These are phyloP conservation scores for Mesaphorura yosii DNA, from an alignment of 1,140 invertebrate genomes.

Conservation along the genomic window DNA sequence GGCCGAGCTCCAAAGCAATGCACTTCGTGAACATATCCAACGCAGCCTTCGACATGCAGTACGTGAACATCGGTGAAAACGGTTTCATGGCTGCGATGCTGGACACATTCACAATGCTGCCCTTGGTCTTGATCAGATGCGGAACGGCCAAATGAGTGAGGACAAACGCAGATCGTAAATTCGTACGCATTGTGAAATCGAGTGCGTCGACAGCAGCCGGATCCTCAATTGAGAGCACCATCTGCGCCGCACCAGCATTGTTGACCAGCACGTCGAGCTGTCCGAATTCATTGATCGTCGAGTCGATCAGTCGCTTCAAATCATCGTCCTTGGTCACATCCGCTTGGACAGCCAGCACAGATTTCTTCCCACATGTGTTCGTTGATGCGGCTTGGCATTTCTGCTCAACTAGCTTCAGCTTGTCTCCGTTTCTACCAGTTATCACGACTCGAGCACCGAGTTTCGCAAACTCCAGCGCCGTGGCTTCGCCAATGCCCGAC, in stretches of 20 bases:
- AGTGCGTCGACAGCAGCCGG: conserved; percentile 42
- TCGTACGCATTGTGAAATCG: conserved; percentile 45
- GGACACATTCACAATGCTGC: conserved; percentile 47
- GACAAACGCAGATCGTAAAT: conserved; percentile 35
- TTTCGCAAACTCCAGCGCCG: not conserved
- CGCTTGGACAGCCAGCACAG: conserved; percentile 31
- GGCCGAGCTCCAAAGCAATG: no score
- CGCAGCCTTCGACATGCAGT: no score
- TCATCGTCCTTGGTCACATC: conserved; percentile 39
- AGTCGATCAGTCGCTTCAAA: conserved; percentile 33
- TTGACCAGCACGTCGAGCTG: conserved; percentile 39
- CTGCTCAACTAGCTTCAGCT: not conserved
- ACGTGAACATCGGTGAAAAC: no score
- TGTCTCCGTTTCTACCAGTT: not conserved
- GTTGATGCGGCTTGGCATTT: conserved; percentile 2
- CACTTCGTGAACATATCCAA: no score
- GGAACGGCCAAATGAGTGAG: conserved; percentile 40
- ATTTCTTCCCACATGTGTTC: not conserved
- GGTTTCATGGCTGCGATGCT: conserved; percentile 47
- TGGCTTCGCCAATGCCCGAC: not conserved
- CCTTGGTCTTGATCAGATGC: conserved; percentile 41
- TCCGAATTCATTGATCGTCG: conserved; percentile 31
- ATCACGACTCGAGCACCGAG: conserved; percentile 1
- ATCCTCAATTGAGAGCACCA: conserved; percentile 43
- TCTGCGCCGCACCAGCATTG: conserved; percentile 43